Evolutionary conservation across 64 coral and sea anemone species (phyloP).

Genomic region (Catalaphyllia jardinei): DNA sequence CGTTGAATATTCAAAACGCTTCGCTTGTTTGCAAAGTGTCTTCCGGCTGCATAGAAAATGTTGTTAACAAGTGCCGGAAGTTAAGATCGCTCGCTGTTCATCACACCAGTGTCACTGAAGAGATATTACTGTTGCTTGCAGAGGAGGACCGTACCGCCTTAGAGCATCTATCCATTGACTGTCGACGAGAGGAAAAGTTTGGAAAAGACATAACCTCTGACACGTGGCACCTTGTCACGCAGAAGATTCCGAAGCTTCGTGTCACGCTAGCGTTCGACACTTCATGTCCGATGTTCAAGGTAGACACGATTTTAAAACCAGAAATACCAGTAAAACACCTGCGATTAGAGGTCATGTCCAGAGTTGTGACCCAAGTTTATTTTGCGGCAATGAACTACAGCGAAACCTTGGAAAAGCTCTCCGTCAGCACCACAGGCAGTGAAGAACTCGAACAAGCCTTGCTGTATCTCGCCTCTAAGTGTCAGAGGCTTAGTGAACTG

Average conservation of each 20-base stretch:
- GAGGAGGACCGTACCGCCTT: conserved; percentile 74
- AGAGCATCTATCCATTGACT: conserved; percentile 70
- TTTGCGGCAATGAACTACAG: conserved; percentile 74
- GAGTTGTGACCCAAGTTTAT: conserved; percentile 82
- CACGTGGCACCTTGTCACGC: conserved; percentile 64
- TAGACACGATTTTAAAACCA: conserved; percentile 86
- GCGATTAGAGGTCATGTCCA: conserved; percentile 67
- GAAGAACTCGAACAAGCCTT: conserved; percentile 72
- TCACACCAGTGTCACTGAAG: conserved; percentile 79
- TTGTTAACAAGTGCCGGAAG: conserved; percentile 73
- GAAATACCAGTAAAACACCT: conserved; percentile 76
- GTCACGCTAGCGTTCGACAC: conserved; percentile 79
- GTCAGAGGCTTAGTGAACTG: conserved; percentile 66
- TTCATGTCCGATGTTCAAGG: conserved; percentile 92
- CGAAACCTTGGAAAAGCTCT: conserved; percentile 77
- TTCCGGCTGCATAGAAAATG: conserved; percentile 65
- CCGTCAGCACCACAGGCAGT: conserved; percentile 78
- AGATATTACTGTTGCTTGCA: conserved; percentile 63
- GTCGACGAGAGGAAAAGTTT: conserved; percentile 89
- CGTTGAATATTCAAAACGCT: conserved; percentile 87
- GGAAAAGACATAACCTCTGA: conserved; percentile 77
- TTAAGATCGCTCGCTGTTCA: conserved; percentile 77
- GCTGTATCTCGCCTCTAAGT: conserved; percentile 53
- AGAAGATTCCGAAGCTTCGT: conserved; percentile 66
- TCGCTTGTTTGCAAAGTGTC: conserved; percentile 91